A percentile compares a stretch with the other conserved stretches of the same genome.
phyloP scores from a whole-genome alignment of 2,797 vertebrate species.

The Typhlichthys subterraneus region DNA sequence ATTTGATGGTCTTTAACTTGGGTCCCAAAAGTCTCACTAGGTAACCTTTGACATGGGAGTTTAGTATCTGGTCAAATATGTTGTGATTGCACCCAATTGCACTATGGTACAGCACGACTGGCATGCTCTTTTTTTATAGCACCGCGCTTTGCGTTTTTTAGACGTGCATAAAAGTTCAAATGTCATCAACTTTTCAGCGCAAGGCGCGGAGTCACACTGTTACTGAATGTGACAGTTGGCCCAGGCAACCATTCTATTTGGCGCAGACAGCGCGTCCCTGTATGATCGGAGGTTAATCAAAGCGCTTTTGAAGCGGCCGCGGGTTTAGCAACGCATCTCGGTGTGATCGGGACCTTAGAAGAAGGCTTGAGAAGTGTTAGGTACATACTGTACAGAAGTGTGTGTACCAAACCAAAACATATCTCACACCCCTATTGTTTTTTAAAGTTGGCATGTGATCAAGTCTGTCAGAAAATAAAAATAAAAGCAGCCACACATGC shows the following conservation, averaged over 20 bases:
- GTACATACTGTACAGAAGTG: conserved; percentile 9
- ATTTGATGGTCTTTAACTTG: conserved; percentile 45
- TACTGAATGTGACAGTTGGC: too few species aligned
- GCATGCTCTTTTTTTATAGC: too few species aligned
- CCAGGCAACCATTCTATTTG: too few species aligned
- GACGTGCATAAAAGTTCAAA: too few species aligned
- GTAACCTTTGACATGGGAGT: conserved; percentile 30
- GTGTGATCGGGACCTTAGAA: background rate
- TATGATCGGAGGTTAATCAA: too few species aligned
- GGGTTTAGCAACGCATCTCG: too few species aligned
- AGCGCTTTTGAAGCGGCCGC: too few species aligned
- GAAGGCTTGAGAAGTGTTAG: conserved; percentile 32
- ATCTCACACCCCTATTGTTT: conserved; percentile 64
- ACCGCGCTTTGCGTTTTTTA: too few species aligned
- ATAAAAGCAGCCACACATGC: conserved; percentile 48
- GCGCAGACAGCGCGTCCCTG: too few species aligned
- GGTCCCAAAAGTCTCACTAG: conserved; percentile 31
- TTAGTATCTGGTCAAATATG: conserved; percentile 24
- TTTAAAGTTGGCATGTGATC: conserved; percentile 60
- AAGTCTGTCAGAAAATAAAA: conserved; percentile 55
- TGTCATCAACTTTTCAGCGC: too few species aligned
- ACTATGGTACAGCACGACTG: conserved; percentile 12
- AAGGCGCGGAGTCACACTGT: too few species aligned
- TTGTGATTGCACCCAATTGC: conserved; percentile 11
- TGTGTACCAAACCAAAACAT: conserved; percentile 48